phyloP scores from a whole-genome alignment of 1,140 invertebrate genomes.

The Diabrotica undecimpunctata region DNA sequence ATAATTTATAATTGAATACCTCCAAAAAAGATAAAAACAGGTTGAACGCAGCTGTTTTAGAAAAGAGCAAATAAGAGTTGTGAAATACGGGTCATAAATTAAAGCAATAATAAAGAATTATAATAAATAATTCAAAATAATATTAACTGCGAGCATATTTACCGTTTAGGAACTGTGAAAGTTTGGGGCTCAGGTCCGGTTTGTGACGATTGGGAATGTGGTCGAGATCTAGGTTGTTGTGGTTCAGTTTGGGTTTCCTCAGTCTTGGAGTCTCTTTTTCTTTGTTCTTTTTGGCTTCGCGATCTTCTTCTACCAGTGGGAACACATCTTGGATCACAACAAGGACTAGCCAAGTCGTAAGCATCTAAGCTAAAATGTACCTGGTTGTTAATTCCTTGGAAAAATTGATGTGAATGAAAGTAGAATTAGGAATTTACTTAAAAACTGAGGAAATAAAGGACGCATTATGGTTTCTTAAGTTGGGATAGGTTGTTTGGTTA shows the following conservation, averaged over 20 bases:
- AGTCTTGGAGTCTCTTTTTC: conserved; percentile 55
- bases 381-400: background rate
- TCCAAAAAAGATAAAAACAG: too few species aligned
- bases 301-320: conserved; percentile 64
- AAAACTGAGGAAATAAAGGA: too few species aligned
- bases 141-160: background rate
- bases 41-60: too few species aligned
- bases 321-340: conserved; percentile 78
- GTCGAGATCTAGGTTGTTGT: conserved; percentile 45
- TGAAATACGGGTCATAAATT: too few species aligned
- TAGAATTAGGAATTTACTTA: too few species aligned
- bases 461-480: too few species aligned
- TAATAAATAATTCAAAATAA: too few species aligned
- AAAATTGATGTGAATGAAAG: too few species aligned
- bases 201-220: conserved; percentile 48
- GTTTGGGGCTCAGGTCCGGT: conserved; percentile 26
- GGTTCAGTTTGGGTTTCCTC: conserved; percentile 49
- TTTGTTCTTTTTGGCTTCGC: conserved; percentile 60
- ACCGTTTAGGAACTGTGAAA: conserved; percentile 37
- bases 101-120: too few species aligned
- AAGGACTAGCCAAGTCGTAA: conserved; percentile 77
- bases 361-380: conserved; percentile 63
- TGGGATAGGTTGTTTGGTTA: too few species aligned
- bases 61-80: too few species aligned
- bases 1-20: too few species aligned